These are phyloP conservation scores for Kobus ellipsiprymnus DNA, from an alignment of 2,113 vertebrate genomes.

Conservation along the genomic window DNA sequence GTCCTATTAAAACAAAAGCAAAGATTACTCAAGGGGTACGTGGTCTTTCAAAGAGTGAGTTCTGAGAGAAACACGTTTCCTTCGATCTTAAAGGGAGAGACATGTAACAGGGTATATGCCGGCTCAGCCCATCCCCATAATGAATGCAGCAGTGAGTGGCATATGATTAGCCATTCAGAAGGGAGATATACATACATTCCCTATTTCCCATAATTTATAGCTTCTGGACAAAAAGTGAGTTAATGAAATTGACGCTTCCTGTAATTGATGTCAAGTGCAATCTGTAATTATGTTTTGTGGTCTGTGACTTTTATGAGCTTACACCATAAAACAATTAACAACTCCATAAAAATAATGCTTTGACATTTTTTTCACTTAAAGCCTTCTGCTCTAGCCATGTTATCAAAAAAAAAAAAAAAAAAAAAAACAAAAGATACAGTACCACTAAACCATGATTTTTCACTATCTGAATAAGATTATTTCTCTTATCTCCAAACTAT, in stretches of 20 bases:
- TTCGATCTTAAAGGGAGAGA: background rate
- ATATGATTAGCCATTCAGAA: background rate
- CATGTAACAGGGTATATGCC: rapidly evolving
- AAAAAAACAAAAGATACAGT: background rate
- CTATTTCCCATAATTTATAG: constrained; percentile 38
- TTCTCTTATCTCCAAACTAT: background rate
- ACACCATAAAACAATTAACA: constrained; percentile 65
- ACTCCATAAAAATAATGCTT: constrained; percentile 65
- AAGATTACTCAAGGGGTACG: background rate
- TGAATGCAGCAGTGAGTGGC: background rate
- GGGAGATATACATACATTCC: background rate
- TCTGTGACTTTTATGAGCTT: constrained; percentile 60
- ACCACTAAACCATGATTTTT: constrained; percentile 6
- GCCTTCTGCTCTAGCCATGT: background rate
- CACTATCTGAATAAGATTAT: background rate
- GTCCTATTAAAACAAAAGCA: background rate
- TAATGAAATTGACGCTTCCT: constrained; percentile 61
- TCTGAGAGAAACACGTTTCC: background rate
- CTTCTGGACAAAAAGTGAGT: constrained; percentile 39
- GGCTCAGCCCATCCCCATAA: background rate
- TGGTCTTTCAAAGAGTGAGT: background rate
- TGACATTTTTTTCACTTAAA: constrained; percentile 39
- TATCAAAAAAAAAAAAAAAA: constrained; percentile 17
- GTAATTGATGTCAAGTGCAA: constrained; percentile 64
- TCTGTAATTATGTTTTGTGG: constrained; percentile 70